These are phyloP conservation scores for Oophaga pumilio DNA, from an alignment of 2,113 vertebrate species.

Conservation along the genomic window DNA sequence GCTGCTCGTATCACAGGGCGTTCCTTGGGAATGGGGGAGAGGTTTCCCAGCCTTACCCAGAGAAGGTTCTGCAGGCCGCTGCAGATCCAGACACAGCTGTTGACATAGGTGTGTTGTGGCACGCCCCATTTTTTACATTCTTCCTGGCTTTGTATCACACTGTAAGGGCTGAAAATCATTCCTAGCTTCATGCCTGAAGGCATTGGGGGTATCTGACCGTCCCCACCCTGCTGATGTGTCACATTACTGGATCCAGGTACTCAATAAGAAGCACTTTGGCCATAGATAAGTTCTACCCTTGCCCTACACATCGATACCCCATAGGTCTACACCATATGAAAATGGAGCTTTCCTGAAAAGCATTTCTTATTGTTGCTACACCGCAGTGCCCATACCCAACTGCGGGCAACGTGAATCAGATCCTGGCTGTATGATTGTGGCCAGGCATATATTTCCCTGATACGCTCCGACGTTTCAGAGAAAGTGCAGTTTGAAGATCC, in stretches of 20 bases:
- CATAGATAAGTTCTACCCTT: neutral
- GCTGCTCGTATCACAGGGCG: conserved; percentile 25
- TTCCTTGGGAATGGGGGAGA: conserved; percentile 23
- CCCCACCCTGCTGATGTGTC: conserved; percentile 49
- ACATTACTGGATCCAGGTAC: conserved; percentile 17
- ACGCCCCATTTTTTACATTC: conserved; percentile 57
- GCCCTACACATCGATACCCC: neutral
- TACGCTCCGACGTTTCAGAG: too few species aligned
- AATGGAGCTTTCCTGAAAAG: neutral
- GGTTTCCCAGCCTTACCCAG: conserved; percentile 29
- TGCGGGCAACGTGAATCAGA: too few species aligned
- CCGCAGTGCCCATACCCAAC: neutral
- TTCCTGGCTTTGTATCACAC: conserved; percentile 41
- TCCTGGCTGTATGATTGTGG: too few species aligned
- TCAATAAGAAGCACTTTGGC: neutral
- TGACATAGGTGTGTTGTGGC: conserved; percentile 46
- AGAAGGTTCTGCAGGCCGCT: conserved; percentile 42
- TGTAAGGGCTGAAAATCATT: conserved; percentile 37
- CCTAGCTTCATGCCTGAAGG: conserved; percentile 46
- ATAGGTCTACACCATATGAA: neutral
- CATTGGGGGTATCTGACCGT: conserved; percentile 28
- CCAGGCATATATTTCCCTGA: too few species aligned
- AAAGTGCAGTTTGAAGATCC: too few species aligned
- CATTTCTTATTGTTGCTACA: neutral
- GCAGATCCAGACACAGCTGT: conserved; percentile 55